A percentile compares a stretch with the other conserved stretches of the same genome.
These are phyloP conservation scores for Gasterosteus nipponicus DNA, from an alignment of 2,113 vertebrate species.

Conservation along the genomic window DNA sequence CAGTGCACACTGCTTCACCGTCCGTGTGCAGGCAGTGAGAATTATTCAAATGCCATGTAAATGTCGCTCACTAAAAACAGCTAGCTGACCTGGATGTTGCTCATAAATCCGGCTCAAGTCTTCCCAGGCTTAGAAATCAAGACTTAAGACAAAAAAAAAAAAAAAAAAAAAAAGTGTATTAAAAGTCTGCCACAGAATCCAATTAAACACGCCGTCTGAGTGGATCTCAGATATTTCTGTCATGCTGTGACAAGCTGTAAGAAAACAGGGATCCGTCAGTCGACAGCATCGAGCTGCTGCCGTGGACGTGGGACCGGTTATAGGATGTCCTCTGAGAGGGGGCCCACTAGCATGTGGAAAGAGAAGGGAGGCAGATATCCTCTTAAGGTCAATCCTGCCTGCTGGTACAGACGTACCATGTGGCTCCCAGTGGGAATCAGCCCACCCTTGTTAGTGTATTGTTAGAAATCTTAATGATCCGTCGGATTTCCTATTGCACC, in stretches of 20 bases:
- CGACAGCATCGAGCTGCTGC: slow-evolving; percentile 2
- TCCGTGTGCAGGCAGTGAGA: slow-evolving; percentile 37
- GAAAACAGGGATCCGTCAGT: not conserved
- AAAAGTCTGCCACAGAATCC: slow-evolving; percentile 5
- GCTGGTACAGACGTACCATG: not conserved
- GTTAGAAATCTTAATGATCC: not conserved
- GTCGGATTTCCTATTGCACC: not conserved
- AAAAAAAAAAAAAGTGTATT: not conserved
- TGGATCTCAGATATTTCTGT: not conserved
- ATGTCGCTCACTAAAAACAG: slow-evolving; percentile 41
- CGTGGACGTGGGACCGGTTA: not conserved
- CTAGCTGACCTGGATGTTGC: slow-evolving; percentile 20
- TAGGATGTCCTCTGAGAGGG: slow-evolving; percentile 1
- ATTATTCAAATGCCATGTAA: slow-evolving; percentile 63
- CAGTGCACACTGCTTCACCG: slow-evolving; percentile 32
- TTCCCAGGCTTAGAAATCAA: slow-evolving; percentile 13
- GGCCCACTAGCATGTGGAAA: not conserved
- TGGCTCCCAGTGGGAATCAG: not conserved
- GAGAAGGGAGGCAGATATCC: not conserved
- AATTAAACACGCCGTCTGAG: not conserved
- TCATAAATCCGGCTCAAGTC: slow-evolving; percentile 15
- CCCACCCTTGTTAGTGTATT: not conserved
- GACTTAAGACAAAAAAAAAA: slow-evolving; percentile 15
- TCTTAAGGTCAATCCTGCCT: not conserved
- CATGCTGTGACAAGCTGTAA: not conserved